Evolutionary conservation across 2,888 invertebrate genomes (phyloP), one percentile per base, ranked within the genome.

Genomic region (Stratiomys singularior): DNA sequence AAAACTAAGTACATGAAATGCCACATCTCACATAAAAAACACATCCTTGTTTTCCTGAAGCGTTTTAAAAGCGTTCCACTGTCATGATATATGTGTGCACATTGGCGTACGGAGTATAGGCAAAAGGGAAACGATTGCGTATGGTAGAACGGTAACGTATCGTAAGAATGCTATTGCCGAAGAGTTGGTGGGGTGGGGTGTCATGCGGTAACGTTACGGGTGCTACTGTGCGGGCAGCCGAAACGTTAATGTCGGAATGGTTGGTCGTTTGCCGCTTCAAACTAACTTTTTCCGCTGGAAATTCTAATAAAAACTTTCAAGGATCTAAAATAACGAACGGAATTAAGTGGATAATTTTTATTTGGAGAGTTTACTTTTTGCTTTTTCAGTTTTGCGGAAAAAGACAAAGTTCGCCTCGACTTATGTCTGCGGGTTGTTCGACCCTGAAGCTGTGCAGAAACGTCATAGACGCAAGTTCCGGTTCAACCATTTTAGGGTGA

Each of bases 321-420:
- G 76, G 78, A 76, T 69, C 63, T 69, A 60, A 76, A 77, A 78
- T 78, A 78, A 78, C 78, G 71, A 78, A 69, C 67, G 63, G 76
- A 78, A 78, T 78, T 78, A 78, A 78, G 78, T 78, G 78, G 78
- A 78, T 78, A 78, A 78, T 78, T 78, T 78, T 78, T 78, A 78
- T 78, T 76, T 78, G 76, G 76, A 66, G 76, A 66, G 76, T 76
- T 76, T 76, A 25, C 66, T 66, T 64, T 76, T 66, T 76, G 72
- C 28, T 72, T 72, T 72, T 72, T 72, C 30, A 27, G 30, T 27
- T 58, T 72, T 52, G 56, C 56, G 56, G 23, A 72, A 69, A 72
- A 72, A 72, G 72, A 18, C 56, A 72, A 72, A 72, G 56, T 72
- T 72, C 30, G 58, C 30, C 25, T 56, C 72, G 52, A 72, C 72